phyloP scores from a whole-genome alignment of 2,888 invertebrate species.

The Sphaerophoria rueppellii region DNA sequence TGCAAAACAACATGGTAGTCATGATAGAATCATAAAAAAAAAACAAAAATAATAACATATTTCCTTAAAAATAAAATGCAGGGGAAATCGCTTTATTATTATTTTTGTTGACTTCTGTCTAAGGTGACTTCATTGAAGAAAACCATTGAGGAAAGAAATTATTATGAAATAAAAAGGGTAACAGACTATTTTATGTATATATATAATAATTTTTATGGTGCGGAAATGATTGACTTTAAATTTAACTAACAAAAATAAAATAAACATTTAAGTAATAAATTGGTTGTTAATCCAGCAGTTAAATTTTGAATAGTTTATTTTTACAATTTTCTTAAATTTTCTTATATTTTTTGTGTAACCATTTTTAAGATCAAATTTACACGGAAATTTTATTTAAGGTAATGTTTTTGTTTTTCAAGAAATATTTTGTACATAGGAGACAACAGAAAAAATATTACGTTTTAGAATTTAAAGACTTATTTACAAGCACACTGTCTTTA shows the following conservation, averaged over 20 bases:
- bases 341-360: slow-evolving; percentile 68
- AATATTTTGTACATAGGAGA: slow-evolving; percentile 74
- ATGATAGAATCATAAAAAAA: slow-evolving; percentile 67
- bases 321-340: slow-evolving; percentile 16
- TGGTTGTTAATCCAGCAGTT: slow-evolving; percentile 75
- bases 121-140: slow-evolving; percentile 30
- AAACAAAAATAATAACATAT: slow-evolving; percentile 66
- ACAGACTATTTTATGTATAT: slow-evolving; percentile 70
- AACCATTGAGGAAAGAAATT: slow-evolving; percentile 52
- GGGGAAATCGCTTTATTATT: slow-evolving; percentile 23
- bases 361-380: slow-evolving; percentile 72
- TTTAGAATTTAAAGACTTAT: slow-evolving; percentile 44
- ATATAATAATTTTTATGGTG: slow-evolving; percentile 68
- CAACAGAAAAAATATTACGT: slow-evolving; percentile 41
- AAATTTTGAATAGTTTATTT: slow-evolving; percentile 39
- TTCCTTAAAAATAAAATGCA: slow-evolving; percentile 22
- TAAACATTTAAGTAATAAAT: slow-evolving; percentile 61
- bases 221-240: slow-evolving; percentile 62
- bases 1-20: slow-evolving; percentile 74
- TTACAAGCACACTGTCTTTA: slow-evolving; percentile 26
- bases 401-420: slow-evolving; percentile 76
- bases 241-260: slow-evolving; percentile 25
- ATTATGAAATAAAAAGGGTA: slow-evolving; percentile 69
- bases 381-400: slow-evolving; percentile 67
- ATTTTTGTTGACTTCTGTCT: slow-evolving; percentile 32